Evolutionary conservation across 2,113 vertebrate species (phyloP).

Genomic region (Odontophorus gujanensis): DNA sequence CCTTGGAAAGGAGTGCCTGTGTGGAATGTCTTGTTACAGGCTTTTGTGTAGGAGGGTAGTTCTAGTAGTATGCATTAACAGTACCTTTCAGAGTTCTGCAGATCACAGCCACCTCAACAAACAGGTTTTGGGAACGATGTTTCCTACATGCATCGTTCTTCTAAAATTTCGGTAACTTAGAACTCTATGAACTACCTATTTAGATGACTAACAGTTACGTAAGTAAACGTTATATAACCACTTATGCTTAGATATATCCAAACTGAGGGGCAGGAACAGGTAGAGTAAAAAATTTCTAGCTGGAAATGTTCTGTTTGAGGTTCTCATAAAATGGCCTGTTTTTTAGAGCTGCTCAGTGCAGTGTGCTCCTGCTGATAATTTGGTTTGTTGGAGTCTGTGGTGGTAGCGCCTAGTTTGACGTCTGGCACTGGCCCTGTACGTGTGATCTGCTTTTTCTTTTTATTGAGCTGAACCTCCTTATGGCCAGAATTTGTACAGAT

Average conservation of each 20-base stretch:
- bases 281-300: background rate
- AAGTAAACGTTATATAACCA: background rate
- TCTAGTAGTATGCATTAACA: background rate
- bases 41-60: background rate
- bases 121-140: background rate
- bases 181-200: background rate
- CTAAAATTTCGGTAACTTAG: background rate
- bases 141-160: background rate
- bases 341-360: background rate
- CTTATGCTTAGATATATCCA: background rate
- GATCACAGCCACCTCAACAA: background rate
- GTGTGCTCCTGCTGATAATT: accelerated
- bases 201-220: background rate
- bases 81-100: background rate
- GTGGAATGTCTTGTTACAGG: background rate
- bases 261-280: background rate
- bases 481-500: background rate
- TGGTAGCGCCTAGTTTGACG: background rate
- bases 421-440: background rate
- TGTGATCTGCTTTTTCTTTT: background rate
- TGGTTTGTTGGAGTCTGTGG: background rate
- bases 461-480: background rate
- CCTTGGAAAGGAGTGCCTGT: background rate
- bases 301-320: background rate
- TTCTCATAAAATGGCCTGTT: background rate